phyloP scores from a whole-genome alignment of 2,888 invertebrate genomes.

The Tenthredo notha region DNA sequence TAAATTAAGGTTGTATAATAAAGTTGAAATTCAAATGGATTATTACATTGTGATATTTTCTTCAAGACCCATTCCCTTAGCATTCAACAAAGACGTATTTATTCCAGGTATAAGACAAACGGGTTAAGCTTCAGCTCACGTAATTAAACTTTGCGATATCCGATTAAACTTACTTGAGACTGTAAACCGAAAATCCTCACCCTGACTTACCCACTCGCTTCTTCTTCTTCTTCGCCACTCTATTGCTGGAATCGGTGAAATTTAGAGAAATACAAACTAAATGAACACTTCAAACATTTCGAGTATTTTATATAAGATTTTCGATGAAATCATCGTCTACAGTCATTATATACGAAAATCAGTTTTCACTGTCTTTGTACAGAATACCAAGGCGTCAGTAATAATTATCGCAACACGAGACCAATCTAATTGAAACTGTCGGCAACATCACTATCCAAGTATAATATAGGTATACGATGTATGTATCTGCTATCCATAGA shows the following conservation, averaged over 20 bases:
- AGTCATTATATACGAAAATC: neutral
- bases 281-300: neutral
- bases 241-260: neutral
- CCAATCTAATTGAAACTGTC: slow-evolving; percentile 40
- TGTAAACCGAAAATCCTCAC: slow-evolving; percentile 41
- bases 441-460: neutral
- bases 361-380: neutral
- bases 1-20: neutral
- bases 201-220: slow-evolving; percentile 30
- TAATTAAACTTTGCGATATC: slow-evolving; percentile 50
- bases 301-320: neutral
- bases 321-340: neutral
- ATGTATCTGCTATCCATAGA: neutral
- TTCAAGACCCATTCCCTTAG: neutral
- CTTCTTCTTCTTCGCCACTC: neutral
- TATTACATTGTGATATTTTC: neutral
- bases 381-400: neutral
- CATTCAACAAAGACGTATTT: neutral
- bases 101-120: slow-evolving; percentile 38
- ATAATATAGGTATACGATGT: neutral
- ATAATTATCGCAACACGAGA: slow-evolving; percentile 33
- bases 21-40: neutral
- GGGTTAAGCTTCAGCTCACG: slow-evolving; percentile 37
- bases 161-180: slow-evolving; percentile 45
- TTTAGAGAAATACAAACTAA: neutral